Evolutionary conservation across 2,113 vertebrate genomes (phyloP).

Genomic region (Nesogale talazaci): DNA sequence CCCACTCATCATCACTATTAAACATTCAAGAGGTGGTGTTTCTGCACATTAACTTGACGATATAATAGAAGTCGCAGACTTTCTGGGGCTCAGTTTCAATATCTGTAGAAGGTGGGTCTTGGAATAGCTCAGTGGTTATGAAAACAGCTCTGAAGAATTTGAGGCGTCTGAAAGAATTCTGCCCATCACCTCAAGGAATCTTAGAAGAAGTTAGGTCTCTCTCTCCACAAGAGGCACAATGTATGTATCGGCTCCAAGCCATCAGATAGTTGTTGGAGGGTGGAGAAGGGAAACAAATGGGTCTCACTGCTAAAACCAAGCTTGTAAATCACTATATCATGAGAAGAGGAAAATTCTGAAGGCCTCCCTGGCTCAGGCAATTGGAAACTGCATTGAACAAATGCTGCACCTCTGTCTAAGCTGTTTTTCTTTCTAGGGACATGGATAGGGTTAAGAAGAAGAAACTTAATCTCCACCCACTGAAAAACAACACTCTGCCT

Average conservation of each 20-base stretch:
- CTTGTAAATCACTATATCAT: background rate
- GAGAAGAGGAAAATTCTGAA: background rate
- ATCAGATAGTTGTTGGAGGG: background rate
- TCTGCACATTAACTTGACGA: slow-evolving; percentile 74
- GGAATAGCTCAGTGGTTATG: background rate
- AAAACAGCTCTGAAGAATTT: background rate
- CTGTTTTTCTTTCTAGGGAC: background rate
- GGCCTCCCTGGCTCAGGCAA: background rate
- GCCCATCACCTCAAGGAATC: slow-evolving; percentile 25
- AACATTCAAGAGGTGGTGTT: slow-evolving; percentile 72
- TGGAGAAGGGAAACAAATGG: too few relatives aligned
- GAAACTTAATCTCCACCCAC: background rate
- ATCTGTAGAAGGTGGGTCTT: slow-evolving; percentile 37
- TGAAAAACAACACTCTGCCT: background rate
- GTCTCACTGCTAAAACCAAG: background rate
- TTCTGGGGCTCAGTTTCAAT: slow-evolving; percentile 65
- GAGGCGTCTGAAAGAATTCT: background rate
- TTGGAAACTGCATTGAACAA: background rate
- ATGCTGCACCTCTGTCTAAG: background rate
- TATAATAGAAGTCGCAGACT: slow-evolving; percentile 60
- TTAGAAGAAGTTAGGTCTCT: background rate
- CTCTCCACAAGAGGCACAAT: background rate
- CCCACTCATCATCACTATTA: slow-evolving; percentile 80
- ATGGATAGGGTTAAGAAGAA: background rate
- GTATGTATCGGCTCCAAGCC: background rate